Conservation (phyloP, 2,888 invertebrate species). For the Tinea pellionella region DNA sequence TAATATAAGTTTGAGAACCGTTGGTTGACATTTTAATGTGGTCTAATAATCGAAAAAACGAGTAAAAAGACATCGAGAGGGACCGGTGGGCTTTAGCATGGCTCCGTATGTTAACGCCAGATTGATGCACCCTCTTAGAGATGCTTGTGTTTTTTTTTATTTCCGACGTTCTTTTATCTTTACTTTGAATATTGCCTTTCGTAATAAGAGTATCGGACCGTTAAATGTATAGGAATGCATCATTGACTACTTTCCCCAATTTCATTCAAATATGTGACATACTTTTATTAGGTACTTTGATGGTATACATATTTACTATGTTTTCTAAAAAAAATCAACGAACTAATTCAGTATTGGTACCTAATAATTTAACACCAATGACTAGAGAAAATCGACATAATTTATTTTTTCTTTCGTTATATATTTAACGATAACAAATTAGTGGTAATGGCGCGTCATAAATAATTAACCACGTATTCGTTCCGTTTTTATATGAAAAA, state of each 20-base stretch:
- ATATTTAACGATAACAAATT: conserved; percentile 6
- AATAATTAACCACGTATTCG: neutral
- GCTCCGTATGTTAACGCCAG: conserved; percentile 26
- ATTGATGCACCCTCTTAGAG: conserved; percentile 57
- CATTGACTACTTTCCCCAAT: conserved; percentile 23
- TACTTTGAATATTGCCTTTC: conserved; percentile 55
- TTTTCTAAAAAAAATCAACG: too few relatives aligned
- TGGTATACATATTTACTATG: too few relatives aligned
- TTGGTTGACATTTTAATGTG: conserved; percentile 60
- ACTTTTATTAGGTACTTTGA: too few relatives aligned
- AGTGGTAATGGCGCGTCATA: neutral
- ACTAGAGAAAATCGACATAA: too few relatives aligned
- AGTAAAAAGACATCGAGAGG: conserved; percentile 42
- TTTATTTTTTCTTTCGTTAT: neutral
- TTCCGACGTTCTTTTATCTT: conserved; percentile 36
- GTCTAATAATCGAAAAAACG: conserved; percentile 59
- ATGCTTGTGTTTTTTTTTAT: conserved; percentile 26
- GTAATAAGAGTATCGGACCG: conserved; percentile 51
- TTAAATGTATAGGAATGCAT: conserved; percentile 40
- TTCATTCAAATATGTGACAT: neutral
- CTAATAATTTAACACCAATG: neutral
- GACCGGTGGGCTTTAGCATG: conserved; percentile 63
- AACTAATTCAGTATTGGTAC: too few relatives aligned
- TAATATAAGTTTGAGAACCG: conserved; percentile 31
- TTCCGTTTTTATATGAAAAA: conserved; percentile 4